A percentile compares a stretch with the other conserved stretches of the same genome.
Conservation (phyloP, 2,888 invertebrate species). For the Drosophila pegasa region DNA sequence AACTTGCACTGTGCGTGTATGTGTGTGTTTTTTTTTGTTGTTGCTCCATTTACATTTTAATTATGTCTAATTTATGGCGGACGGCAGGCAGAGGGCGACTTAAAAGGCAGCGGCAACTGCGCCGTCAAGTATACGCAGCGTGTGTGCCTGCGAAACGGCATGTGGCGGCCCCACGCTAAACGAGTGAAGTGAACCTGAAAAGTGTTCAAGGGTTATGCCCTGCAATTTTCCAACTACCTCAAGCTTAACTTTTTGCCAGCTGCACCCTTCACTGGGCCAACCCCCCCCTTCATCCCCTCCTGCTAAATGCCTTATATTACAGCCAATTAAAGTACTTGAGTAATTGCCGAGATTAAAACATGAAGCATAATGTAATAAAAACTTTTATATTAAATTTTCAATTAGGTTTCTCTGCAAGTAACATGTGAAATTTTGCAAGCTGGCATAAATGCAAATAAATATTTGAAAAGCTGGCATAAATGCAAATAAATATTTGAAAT, state of each 20-base stretch:
- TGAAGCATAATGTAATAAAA: background rate
- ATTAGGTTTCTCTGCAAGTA: background rate
- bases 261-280: slow-evolving; percentile 12
- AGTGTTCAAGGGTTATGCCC: slow-evolving; percentile 29
- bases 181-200: slow-evolving; percentile 13
- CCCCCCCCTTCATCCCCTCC: slow-evolving; percentile 24
- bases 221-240: slow-evolving; percentile 29
- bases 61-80: slow-evolving; percentile 68
- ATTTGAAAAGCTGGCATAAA: background rate
- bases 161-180: slow-evolving; percentile 27
- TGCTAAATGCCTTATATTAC: slow-evolving; percentile 40
- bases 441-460: background rate
- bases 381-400: background rate
- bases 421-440: background rate
- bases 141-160: slow-evolving; percentile 13
- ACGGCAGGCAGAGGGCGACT: slow-evolving; percentile 48
- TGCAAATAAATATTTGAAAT: background rate
- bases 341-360: slow-evolving; percentile 13
- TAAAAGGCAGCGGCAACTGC: slow-evolving; percentile 40
- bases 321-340: slow-evolving; percentile 22
- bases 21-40: slow-evolving; percentile 19
- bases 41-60: slow-evolving; percentile 68
- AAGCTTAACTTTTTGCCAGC: slow-evolving; percentile 24
- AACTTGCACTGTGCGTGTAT: slow-evolving; percentile 5
- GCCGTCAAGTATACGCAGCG: slow-evolving; percentile 57